These are phyloP conservation scores for Cercopithecus mitis DNA, from an alignment of 2,797 vertebrate species.

Conservation along the genomic window DNA sequence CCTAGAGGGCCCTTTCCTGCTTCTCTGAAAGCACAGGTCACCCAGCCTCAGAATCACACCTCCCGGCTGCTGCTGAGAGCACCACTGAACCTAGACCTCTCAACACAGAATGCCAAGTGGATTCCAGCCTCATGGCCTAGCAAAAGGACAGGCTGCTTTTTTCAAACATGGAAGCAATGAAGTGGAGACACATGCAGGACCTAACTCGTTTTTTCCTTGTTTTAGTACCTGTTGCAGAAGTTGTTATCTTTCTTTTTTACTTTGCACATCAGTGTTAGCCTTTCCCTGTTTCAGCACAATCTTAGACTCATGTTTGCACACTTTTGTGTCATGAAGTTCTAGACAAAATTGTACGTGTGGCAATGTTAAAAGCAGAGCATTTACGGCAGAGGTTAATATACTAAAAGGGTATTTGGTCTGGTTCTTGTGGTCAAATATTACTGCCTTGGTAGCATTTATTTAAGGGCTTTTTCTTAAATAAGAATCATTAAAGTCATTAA, in stretches of 20 bases:
- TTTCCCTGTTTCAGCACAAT: slow-evolving; percentile 81
- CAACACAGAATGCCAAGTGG: slow-evolving; percentile 76
- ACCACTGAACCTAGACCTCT: slow-evolving; percentile 80
- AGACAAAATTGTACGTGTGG: slow-evolving; percentile 73
- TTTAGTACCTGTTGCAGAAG: slow-evolving; percentile 83
- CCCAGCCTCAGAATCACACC: slow-evolving; percentile 84
- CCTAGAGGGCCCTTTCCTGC: slow-evolving; percentile 86
- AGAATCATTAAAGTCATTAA: slow-evolving; percentile 25
- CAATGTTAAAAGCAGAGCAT: slow-evolving; percentile 26
- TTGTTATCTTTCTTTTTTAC: slow-evolving; percentile 84
- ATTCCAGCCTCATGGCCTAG: slow-evolving; percentile 80
- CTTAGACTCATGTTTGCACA: slow-evolving; percentile 77
- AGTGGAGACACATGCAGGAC: slow-evolving; percentile 83
- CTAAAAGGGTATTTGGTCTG: slow-evolving; percentile 29
- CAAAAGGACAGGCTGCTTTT: slow-evolving; percentile 81
- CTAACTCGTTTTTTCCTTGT: slow-evolving; percentile 80
- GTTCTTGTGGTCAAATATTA: slow-evolving; percentile 20
- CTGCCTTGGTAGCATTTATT: slow-evolving; percentile 24
- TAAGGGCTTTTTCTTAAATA: slow-evolving; percentile 53
- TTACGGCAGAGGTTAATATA: slow-evolving; percentile 37
- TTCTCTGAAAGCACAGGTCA: slow-evolving; percentile 88
- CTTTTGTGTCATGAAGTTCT: slow-evolving; percentile 75
- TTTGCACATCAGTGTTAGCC: slow-evolving; percentile 84
- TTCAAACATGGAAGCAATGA: slow-evolving; percentile 83
- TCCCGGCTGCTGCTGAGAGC: slow-evolving; percentile 87